Percentiles rank a stretch among this genome's conserved stretches.
Conservation (phyloP, 2,888 invertebrate genomes). For the Hypsopygia costalis region DNA sequence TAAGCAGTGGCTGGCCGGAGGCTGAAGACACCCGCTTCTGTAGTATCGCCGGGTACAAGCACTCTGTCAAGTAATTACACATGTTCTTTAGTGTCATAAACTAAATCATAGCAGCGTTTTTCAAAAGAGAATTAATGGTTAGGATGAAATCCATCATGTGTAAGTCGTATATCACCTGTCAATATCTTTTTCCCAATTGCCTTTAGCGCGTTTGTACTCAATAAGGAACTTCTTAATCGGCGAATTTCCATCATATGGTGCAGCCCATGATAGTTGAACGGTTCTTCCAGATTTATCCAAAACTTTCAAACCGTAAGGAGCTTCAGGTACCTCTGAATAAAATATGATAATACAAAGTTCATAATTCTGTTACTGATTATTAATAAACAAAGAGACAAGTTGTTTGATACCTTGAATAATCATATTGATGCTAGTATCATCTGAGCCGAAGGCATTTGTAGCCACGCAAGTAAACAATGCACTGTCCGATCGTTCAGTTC, state of each 20-base stretch:
- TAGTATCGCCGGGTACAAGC: conserved; percentile 93
- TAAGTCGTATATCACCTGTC: conserved; percentile 71
- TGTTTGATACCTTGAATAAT: conserved; percentile 89
- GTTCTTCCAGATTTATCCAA: conserved; percentile 94
- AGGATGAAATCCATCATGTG: no score
- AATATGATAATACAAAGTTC: conserved; percentile 11
- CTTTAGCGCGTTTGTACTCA: conserved; percentile 93
- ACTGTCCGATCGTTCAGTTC: conserved; percentile 93
- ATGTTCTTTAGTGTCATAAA: no score
- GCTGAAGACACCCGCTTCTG: conserved; percentile 93
- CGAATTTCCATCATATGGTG: conserved; percentile 95
- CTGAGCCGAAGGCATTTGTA: conserved; percentile 95
- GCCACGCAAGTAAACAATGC: conserved; percentile 95
- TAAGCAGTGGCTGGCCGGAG: conserved; percentile 95
- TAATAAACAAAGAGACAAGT: background rate
- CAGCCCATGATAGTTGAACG: conserved; percentile 95
- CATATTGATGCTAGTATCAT: conserved; percentile 97
- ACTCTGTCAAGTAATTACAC: conserved; percentile 76
- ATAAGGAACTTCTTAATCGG: conserved; percentile 94
- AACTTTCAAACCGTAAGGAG: conserved; percentile 93
- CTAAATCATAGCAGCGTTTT: no score
- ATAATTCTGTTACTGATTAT: background rate
- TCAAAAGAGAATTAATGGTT: no score
- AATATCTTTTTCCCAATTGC: conserved; percentile 87
- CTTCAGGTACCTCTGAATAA: conserved; percentile 92